Conservation (phyloP, 1,140 invertebrate species). For the Drosophila tani region DNA sequence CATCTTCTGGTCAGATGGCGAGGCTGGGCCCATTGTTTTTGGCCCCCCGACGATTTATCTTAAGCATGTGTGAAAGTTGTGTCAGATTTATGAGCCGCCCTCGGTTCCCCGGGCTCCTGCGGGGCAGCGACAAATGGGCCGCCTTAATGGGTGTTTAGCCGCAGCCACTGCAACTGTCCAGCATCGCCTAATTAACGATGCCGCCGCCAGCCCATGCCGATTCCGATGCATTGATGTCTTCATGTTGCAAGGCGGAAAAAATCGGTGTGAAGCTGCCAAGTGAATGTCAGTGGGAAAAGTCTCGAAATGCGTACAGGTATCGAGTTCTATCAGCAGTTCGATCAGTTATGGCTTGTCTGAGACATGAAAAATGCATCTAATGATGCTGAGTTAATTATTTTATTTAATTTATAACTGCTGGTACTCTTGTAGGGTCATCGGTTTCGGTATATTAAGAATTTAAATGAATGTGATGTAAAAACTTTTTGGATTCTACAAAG, state of each 20-base stretch:
- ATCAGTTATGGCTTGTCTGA: conserved; percentile 28
- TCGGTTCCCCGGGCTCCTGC: conserved; percentile 21
- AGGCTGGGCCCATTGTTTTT: conserved; percentile 65
- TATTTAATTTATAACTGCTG: neutral
- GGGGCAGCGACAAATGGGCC: conserved; percentile 70
- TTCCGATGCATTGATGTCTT: conserved; percentile 15
- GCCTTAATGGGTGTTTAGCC: conserved; percentile 63
- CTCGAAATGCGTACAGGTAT: conserved; percentile 1
- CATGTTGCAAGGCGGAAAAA: conserved; percentile 31
- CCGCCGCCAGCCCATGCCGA: conserved; percentile 10
- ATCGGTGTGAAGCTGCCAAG: conserved; percentile 21
- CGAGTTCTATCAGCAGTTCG: conserved; percentile 11
- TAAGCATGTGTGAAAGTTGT: conserved; percentile 83
- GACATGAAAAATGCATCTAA: neutral
- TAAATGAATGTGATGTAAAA: neutral
- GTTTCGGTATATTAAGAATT: neutral
- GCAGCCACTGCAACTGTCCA: conserved; percentile 43
- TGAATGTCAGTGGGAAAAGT: conserved; percentile 5
- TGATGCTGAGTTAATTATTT: neutral
- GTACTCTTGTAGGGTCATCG: neutral
- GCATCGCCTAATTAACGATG: conserved; percentile 66
- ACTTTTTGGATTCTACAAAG: no score
- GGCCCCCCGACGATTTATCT: conserved; percentile 74
- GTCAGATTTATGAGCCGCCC: conserved; percentile 67
- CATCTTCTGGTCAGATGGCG: conserved; percentile 56